Conservation (phyloP, 2,797 vertebrate species). For the Poecilia picta region DNA sequence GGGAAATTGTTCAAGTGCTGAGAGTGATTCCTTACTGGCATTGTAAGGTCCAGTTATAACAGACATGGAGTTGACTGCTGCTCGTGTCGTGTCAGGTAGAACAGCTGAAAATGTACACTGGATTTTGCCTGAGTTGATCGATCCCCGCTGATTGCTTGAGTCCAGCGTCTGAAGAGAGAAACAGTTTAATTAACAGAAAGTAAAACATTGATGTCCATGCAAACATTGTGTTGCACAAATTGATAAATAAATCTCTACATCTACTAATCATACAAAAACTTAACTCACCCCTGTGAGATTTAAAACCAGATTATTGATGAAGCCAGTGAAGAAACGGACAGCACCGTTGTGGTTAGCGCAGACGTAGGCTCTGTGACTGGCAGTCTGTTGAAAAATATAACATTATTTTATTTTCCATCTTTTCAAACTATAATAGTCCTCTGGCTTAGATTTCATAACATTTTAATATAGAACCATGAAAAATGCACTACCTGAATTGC, state of each 20-base stretch:
- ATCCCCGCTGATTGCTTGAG: neutral
- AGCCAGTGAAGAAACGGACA: neutral
- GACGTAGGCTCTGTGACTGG: conserved; percentile 30
- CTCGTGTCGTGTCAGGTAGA: neutral
- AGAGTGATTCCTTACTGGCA: neutral
- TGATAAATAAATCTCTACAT: too few relatives aligned
- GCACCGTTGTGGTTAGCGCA: conserved; percentile 28
- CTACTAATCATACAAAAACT: neutral
- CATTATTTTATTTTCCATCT: neutral
- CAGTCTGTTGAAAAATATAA: conserved; percentile 34
- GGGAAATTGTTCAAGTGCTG: neutral
- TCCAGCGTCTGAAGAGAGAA: neutral
- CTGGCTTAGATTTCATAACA: neutral
- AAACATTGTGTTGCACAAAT: neutral
- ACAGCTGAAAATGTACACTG: conserved; percentile 1
- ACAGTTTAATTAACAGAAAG: too few relatives aligned
- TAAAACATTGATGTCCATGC: too few relatives aligned
- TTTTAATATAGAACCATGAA: neutral
- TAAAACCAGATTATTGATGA: neutral
- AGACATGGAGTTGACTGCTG: neutral
- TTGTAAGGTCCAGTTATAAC: neutral
- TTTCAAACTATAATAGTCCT: too few relatives aligned
- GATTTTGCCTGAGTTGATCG: neutral
- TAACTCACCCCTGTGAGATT: accelerated
- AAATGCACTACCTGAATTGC: neutral